phyloP scores from a whole-genome alignment of 2,797 vertebrate species.

The Gambelia wislizenii region DNA sequence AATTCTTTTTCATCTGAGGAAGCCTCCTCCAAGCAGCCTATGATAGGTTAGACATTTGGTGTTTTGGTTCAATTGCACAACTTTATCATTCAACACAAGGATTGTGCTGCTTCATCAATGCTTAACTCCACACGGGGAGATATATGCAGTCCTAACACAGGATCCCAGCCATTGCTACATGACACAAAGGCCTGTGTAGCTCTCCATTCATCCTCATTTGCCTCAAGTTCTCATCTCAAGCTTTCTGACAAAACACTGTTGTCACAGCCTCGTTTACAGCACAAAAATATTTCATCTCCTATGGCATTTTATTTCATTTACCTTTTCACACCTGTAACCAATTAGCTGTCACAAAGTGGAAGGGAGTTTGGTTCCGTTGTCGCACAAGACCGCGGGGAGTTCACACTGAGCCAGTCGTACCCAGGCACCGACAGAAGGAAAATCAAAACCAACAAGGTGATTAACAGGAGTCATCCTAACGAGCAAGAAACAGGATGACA shows the following conservation, averaged over 20 bases:
- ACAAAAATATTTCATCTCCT: background rate
- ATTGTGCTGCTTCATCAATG: no score
- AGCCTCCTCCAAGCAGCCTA: no score
- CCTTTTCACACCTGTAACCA: background rate
- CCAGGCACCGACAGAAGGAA: background rate
- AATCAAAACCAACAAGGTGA: conserved; percentile 6
- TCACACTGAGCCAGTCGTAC: background rate
- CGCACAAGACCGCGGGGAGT: background rate
- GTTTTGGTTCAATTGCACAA: no score
- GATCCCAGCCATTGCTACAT: background rate
- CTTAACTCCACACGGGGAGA: no score
- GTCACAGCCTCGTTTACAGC: background rate
- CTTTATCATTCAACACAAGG: no score
- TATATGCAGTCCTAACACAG: no score
- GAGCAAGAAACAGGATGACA: background rate
- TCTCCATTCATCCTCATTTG: background rate
- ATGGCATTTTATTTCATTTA: background rate
- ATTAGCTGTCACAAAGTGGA: background rate
- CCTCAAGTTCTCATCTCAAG: background rate
- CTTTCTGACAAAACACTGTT: background rate
- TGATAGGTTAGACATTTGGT: no score
- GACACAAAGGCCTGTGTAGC: background rate
- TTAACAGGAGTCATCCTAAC: conserved; percentile 7
- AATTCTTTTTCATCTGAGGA: no score
- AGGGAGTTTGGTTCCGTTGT: background rate